These are phyloP conservation scores for Agonopterix arenella DNA, from an alignment of 2,888 invertebrate genomes.

Conservation along the genomic window DNA sequence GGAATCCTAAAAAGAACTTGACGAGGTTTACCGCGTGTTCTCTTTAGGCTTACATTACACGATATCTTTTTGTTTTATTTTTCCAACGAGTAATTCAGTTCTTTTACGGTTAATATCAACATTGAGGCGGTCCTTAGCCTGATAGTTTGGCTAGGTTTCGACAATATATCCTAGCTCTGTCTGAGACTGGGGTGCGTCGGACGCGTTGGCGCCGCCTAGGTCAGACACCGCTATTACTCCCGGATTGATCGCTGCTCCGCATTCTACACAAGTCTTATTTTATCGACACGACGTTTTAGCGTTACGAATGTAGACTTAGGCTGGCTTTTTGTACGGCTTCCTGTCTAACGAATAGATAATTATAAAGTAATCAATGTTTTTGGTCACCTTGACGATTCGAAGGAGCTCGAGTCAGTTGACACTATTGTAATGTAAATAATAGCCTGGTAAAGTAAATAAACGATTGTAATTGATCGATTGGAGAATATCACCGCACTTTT, in stretches of 20 bases:
- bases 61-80: no score
- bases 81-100: no score
- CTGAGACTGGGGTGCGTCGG: constrained; percentile 44
- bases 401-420: no score
- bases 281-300: constrained; percentile 6
- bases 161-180: constrained; percentile 15
- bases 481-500: no score
- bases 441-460: no score
- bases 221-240: constrained; percentile 61
- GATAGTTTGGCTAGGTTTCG: not conserved
- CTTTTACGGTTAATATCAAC: no score
- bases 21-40: no score
- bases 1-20: no score
- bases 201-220: constrained; percentile 61
- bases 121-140: not conserved
- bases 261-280: constrained; percentile 13
- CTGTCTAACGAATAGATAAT: constrained; percentile 2
- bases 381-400: no score
- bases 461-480: no score
- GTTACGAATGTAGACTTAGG: not conserved
- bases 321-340: not conserved
- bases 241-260: constrained; percentile 64
- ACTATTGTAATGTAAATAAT: no score
- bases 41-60: no score
- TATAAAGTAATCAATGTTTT: not conserved